Evolutionary conservation across 53 echinoderm and acorn worm genomes (phyloP).

Genomic region (Patiria pectinifera): DNA sequence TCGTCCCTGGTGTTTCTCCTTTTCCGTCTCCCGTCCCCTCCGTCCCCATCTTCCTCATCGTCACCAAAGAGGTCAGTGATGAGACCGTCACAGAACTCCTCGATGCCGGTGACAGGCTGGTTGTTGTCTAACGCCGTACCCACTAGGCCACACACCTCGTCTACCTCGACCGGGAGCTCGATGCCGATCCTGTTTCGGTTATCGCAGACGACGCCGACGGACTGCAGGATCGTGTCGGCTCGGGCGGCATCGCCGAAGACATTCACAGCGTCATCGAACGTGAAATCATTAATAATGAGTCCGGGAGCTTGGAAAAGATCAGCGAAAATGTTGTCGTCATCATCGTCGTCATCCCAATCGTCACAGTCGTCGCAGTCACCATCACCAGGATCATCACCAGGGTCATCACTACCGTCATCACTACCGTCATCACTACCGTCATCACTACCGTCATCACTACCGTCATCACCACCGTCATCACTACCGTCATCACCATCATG

Average conservation of each 20-base stretch:
- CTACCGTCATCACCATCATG: background rate
- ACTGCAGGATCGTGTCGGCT: constrained; percentile 13
- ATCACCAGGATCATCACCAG: too few relatives aligned
- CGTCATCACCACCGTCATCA: too few relatives aligned
- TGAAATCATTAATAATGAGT: constrained; percentile 7
- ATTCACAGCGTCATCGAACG: constrained; percentile 18
- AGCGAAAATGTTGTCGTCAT: background rate
- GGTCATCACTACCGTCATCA: too few relatives aligned
- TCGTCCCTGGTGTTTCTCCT: background rate
- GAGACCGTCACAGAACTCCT: constrained; percentile 17
- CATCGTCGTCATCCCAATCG: background rate
- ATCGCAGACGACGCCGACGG: constrained; percentile 23
- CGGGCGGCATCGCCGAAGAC: background rate
- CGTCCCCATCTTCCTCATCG: background rate
- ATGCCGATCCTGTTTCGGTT: background rate
- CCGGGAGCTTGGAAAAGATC: constrained; percentile 21
- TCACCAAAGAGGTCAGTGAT: too few relatives aligned
- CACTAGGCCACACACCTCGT: background rate
- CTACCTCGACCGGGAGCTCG: background rate
- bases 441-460: too few relatives aligned
- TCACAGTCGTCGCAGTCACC: too few relatives aligned
- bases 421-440: too few relatives aligned
- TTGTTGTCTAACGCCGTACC: background rate
- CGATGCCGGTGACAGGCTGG: constrained; percentile 14
- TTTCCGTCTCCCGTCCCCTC: background rate